Conservation (phyloP, 2,888 invertebrate species). For the Bedellia somnulentella region DNA sequence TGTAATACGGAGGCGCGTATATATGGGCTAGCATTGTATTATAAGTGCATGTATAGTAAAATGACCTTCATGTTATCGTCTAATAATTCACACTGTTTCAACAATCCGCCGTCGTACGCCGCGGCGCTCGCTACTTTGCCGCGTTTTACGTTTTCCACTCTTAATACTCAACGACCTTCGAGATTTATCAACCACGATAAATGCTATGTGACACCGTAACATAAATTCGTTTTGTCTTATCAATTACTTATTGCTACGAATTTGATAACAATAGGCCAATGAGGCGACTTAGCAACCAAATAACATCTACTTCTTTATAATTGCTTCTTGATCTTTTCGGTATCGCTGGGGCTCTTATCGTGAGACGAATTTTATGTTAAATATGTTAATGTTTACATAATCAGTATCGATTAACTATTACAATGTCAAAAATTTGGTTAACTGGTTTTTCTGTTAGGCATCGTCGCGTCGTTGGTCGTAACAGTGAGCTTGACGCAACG, state of each 20-base stretch:
- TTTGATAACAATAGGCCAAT: too few species aligned
- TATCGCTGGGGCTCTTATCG: background rate
- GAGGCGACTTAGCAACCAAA: conserved; percentile 29
- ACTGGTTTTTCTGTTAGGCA: too few species aligned
- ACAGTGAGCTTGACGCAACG: conserved; percentile 7
- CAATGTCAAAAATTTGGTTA: conserved; percentile 8
- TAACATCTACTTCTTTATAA: conserved; percentile 24
- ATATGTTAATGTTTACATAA: too few species aligned
- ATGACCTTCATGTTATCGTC: conserved; percentile 17
- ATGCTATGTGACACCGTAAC: conserved; percentile 50
- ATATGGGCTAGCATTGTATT: too few species aligned
- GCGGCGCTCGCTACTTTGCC: conserved; percentile 9
- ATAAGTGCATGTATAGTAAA: too few species aligned
- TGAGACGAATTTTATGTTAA: too few species aligned
- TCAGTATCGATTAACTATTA: too few species aligned
- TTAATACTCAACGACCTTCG: conserved; percentile 41
- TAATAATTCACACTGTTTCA: conserved; percentile 4
- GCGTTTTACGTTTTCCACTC: conserved; percentile 27
- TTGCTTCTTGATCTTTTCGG: conserved; percentile 23
- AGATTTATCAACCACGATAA: conserved; percentile 47
- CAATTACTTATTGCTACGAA: too few species aligned
- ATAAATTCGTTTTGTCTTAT: conserved; percentile 57
- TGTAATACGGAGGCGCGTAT: background rate
- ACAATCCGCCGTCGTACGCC: conserved; percentile 2
- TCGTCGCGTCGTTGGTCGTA: too few species aligned